phyloP scores from a whole-genome alignment of 2,113 vertebrate species.

The human (Homo sapiens) region GRCh38 chr1:239118501-239119000 shows the following conservation, averaged over 20 bases:
- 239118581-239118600: constrained; percentile 14
- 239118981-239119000: background rate
- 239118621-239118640: background rate
- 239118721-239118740: background rate
- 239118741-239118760: background rate
- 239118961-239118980: background rate
- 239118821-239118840: background rate
- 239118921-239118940: background rate
- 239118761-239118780: background rate
- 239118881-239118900: background rate
- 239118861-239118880: background rate
- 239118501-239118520: background rate
- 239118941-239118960: background rate
- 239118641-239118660: background rate
- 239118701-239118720: background rate
- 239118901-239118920: background rate
- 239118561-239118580: background rate
- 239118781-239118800: background rate
- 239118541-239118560: background rate
- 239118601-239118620: background rate
- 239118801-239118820: background rate
- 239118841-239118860: no score
- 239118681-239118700: background rate
- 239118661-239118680: background rate
- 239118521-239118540: background rate